Evolutionary conservation across 1,140 invertebrate species (phyloP).

Genomic region (Paramacrobiotus metropolitanus): DNA sequence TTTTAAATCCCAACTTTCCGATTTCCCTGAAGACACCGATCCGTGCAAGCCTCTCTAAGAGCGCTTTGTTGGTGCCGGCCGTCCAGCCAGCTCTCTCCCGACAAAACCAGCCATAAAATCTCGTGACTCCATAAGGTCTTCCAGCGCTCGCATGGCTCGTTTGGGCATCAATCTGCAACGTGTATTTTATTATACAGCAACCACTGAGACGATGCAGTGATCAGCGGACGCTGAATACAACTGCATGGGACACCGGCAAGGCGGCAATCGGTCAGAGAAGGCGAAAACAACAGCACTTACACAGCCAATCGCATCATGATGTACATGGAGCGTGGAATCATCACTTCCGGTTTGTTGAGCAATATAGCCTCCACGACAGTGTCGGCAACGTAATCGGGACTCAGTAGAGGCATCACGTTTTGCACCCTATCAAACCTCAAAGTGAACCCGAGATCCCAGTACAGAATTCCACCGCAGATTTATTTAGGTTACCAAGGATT

Average conservation of each 20-base stretch:
- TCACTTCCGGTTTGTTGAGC: slow-evolving; percentile 26
- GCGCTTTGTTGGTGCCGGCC: too few species aligned
- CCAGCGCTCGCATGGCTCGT: slow-evolving; percentile 4
- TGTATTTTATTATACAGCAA: too few species aligned
- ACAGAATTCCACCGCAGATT: background rate
- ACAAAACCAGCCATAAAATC: background rate
- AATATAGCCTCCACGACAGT: slow-evolving; percentile 38
- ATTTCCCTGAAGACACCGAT: too few species aligned
- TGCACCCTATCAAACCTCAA: slow-evolving; percentile 28
- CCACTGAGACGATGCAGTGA: too few species aligned
- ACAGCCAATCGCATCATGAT: slow-evolving; percentile 8
- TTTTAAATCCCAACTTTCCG: too few species aligned
- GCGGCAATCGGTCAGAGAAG: too few species aligned
- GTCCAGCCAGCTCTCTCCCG: too few species aligned
- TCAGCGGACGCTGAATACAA: too few species aligned
- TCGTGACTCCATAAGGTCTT: slow-evolving; percentile 9
- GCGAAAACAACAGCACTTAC: too few species aligned
- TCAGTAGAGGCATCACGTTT: slow-evolving; percentile 34
- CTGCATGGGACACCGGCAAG: too few species aligned
- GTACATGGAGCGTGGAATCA: slow-evolving; percentile 24
- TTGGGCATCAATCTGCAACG: slow-evolving; percentile 9
- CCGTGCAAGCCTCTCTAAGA: too few species aligned
- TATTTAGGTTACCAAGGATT: too few species aligned
- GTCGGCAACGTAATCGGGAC: slow-evolving; percentile 35
- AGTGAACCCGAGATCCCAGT: background rate